Evolutionary conservation across 2,797 vertebrate genomes (phyloP), one percentile per base, ranked within the genome.

Genomic region (Myripristis jacobus): DNA sequence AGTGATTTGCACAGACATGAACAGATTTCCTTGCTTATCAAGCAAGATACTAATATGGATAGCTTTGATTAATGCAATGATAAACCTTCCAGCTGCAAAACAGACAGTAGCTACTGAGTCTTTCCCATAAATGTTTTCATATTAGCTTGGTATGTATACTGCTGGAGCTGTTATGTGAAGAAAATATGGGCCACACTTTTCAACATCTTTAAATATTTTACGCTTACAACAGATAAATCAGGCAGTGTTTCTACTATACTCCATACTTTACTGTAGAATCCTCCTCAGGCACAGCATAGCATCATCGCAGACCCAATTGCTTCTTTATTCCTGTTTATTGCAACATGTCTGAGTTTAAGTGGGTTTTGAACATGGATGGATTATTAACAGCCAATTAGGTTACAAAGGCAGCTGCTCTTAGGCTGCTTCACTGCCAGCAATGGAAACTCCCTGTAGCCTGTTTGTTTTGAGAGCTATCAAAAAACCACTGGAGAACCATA

Each of bases 381-480:
- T 73, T 64, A 79, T 50, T 27, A 80, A 3, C 29, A 72, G 31
- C 47, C 25, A 34, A 47, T 47, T 47, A 47, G 44, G 46, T 70
- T 54, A 51, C 52, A 58, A 36, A 73, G 24, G 55, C 57, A 70
- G 64, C 74, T 65, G 55, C 22, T 31, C 29, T 77, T 69, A 71
- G 46, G 51, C 43, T 62, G 34, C 1, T 6, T 56, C 59, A 69
- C 10, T 18, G 16, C 19, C 47, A 36, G 36, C 1, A 12, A 11
- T 9, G 34, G 61, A 4, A 52, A 12, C 36, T 81, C 27, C n/a
- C 50, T 55, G 50, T 34, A 41, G 25, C 62, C 61, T 18, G 31
- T 56, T 73, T 84, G 71, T 61, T 72, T 64, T 15, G 77, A 75
- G 19, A 61, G 25, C 29, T 52, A 53, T 43, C 7, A 52, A 34